Conservation (phyloP, 2,888 invertebrate species). For the Altica lythri region DNA sequence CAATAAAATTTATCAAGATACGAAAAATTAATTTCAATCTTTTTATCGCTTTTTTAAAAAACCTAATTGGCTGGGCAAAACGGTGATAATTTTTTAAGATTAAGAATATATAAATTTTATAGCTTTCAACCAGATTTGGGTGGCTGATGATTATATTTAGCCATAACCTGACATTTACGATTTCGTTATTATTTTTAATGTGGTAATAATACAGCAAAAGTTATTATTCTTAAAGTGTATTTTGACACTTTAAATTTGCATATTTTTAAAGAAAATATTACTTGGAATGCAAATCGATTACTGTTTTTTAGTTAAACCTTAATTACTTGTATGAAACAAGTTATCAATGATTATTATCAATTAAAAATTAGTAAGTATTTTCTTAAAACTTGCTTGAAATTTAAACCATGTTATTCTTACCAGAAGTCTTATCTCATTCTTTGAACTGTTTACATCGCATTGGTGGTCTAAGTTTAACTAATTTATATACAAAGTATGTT, state of each 20-base stretch:
- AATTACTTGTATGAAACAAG: no score
- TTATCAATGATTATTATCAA: no score
- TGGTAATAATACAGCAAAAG: slow-evolving; percentile 11
- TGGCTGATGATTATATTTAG: slow-evolving; percentile 30
- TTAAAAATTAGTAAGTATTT: no score
- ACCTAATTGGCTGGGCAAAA: slow-evolving; percentile 21
- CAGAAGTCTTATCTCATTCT: no score
- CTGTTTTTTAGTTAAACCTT: slow-evolving; percentile 2
- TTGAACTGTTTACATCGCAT: no score
- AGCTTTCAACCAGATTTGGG: slow-evolving; percentile 26
- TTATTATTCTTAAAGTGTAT: slow-evolving; percentile 23
- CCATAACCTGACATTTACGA: slow-evolving; percentile 28
- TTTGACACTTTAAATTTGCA: slow-evolving; percentile 24
- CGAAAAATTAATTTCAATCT: slow-evolving; percentile 11
- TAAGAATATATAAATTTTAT: slow-evolving; percentile 30
- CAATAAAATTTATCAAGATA: slow-evolving; percentile 7
- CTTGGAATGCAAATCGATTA: slow-evolving; percentile 6
- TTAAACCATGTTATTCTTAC: no score
- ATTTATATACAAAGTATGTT: no score
- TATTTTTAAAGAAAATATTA: slow-evolving; percentile 10
- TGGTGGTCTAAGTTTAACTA: no score
- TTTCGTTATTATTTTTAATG: slow-evolving; percentile 32
- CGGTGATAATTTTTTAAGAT: slow-evolving; percentile 30
- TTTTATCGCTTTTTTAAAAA: slow-evolving; percentile 1
- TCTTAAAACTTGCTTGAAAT: no score